These are phyloP conservation scores for Synodontis membranacea DNA, from an alignment of 2,113 vertebrate species.

Conservation along the genomic window DNA sequence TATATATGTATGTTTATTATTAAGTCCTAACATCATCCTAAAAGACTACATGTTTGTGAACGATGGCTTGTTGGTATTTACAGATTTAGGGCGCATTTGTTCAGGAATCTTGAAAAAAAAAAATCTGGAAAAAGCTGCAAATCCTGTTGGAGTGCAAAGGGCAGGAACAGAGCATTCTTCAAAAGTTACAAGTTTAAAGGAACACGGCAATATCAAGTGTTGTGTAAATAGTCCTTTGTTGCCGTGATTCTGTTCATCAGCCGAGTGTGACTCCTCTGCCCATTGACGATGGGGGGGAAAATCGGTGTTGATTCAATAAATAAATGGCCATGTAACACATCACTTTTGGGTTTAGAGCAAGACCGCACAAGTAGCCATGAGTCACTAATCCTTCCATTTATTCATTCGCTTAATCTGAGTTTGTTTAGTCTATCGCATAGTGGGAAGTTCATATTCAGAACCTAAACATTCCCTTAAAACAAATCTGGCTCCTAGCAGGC, in stretches of 20 bases:
- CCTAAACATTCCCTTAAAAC: neutral
- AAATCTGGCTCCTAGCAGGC: neutral
- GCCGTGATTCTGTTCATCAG: neutral
- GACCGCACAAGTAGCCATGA: rapidly evolving
- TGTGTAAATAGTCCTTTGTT: neutral
- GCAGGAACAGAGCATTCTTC: neutral
- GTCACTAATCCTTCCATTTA: neutral
- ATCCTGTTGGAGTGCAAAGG: neutral
- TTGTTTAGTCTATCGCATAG: neutral
- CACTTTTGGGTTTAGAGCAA: neutral
- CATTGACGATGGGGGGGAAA: neutral
- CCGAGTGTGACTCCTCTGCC: too few relatives aligned
- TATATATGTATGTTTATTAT: neutral
- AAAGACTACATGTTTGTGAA: neutral
- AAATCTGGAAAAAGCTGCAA: neutral
- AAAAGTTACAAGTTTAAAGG: neutral
- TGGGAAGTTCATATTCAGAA: neutral
- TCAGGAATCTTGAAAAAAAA: neutral
- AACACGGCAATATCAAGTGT: too few relatives aligned
- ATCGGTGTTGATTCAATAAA: neutral
- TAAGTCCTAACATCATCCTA: neutral
- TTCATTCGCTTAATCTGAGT: neutral
- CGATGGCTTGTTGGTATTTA: neutral
- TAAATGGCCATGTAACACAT: neutral
- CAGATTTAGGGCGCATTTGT: neutral